A percentile compares a stretch with the other conserved stretches of the same genome.
Evolutionary conservation across 2,888 invertebrate species (phyloP).

Genomic region (Trachelus tabidus): DNA sequence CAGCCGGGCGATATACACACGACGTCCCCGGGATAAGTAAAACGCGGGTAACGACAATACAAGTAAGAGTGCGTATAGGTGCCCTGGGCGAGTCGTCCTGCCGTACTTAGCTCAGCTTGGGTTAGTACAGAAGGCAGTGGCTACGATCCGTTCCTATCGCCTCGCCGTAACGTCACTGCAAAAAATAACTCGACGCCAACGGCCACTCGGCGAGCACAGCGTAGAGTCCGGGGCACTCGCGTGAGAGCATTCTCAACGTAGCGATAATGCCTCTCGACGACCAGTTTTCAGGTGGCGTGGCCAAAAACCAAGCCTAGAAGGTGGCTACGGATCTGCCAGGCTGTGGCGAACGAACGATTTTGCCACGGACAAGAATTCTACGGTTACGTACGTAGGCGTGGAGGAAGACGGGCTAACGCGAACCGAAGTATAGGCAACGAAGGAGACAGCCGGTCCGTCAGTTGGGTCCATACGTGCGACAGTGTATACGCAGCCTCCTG

Average conservation of each 20-base stretch:
- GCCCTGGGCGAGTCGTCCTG: background rate
- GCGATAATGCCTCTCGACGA: background rate
- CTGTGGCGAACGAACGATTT: background rate
- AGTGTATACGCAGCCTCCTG: background rate
- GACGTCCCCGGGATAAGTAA: background rate
- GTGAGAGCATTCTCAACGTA: background rate
- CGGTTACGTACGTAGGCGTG: background rate
- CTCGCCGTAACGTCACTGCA: conserved; percentile 4
- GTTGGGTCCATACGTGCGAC: background rate
- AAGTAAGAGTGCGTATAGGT: background rate
- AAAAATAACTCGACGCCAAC: conserved; percentile 4
- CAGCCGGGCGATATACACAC: background rate
- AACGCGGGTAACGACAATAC: background rate
- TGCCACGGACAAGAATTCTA: background rate
- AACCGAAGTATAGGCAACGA: background rate
- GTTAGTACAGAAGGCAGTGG: background rate
- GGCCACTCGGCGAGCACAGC: background rate
- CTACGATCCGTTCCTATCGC: background rate
- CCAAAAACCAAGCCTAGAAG: background rate
- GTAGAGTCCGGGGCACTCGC: background rate
- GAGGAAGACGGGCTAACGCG: background rate
- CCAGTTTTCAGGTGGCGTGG: background rate
- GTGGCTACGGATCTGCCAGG: background rate
- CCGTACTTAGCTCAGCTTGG: background rate
- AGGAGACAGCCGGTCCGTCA: background rate